Conservation (phyloP, 2,113 vertebrate species). For the Heterochromis multidens region DNA sequence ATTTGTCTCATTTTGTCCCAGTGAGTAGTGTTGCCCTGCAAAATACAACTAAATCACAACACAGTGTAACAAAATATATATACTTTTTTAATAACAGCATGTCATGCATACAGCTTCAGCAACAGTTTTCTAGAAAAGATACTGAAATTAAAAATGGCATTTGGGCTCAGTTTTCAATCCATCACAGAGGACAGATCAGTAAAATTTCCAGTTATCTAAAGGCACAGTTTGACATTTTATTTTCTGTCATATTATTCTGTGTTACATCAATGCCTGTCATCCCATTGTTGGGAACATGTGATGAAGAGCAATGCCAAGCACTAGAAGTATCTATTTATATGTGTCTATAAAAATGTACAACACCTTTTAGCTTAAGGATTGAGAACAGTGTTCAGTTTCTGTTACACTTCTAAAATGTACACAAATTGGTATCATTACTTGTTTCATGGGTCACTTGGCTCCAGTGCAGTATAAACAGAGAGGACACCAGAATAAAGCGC, state of each 20-base stretch:
- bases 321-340: background rate
- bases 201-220: background rate
- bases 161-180: background rate
- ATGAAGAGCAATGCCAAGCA: background rate
- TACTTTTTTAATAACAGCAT: conserved; percentile 24
- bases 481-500: conserved; percentile 50
- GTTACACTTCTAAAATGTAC: background rate
- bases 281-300: background rate
- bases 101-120: background rate
- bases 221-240: background rate
- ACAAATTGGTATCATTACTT: conserved; percentile 15
- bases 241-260: background rate
- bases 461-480: conserved; percentile 36
- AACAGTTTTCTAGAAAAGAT: background rate
- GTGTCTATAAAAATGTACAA: background rate
- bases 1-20: conserved; percentile 69
- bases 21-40: conserved; percentile 51
- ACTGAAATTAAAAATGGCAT: background rate
- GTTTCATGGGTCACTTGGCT: conserved; percentile 39
- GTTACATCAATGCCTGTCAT: background rate
- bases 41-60: conserved; percentile 67
- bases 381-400: background rate
- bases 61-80: conserved; percentile 44
- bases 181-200: background rate
- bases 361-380: background rate